phyloP scores from a whole-genome alignment of 2,797 vertebrate species.

The Hypotaenidia okinawae region DNA sequence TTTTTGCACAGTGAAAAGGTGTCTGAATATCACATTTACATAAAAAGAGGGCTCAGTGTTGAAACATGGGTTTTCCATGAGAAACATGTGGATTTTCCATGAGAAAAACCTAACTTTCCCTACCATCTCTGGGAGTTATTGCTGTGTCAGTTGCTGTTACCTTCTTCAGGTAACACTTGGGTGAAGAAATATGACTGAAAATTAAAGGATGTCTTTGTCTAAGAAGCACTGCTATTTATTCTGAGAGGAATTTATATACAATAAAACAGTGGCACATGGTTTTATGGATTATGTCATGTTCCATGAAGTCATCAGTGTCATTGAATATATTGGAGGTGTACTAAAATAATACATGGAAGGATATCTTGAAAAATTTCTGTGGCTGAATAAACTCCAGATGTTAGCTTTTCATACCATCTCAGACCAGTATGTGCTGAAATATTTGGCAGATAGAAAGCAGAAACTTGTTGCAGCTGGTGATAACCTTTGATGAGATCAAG shows the following conservation, averaged over 20 bases:
- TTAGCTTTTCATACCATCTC: not conserved
- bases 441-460: slow-evolving; percentile 34
- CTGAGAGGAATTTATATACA: not conserved
- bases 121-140: not conserved
- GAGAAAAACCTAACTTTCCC: not conserved
- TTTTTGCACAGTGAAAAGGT: not conserved
- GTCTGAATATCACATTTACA: not conserved
- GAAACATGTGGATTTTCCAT: not conserved
- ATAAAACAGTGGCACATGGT: not conserved
- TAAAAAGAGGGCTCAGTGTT: not conserved
- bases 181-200: not conserved
- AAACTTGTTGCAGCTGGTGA: slow-evolving; percentile 40
- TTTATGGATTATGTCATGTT: not conserved
- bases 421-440: slow-evolving; percentile 21
- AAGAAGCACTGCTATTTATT: not conserved
- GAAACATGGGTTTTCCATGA: not conserved
- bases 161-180: not conserved
- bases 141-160: not conserved
- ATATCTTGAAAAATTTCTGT: not conserved
- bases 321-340: not conserved
- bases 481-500: slow-evolving; percentile 42
- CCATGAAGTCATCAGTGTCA: not conserved
- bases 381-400: slow-evolving; percentile 36
- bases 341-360: not conserved
- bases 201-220: not conserved